Percentiles rank a stretch among this genome's conserved stretches.
Evolutionary conservation across 1,140 invertebrate genomes (phyloP).

Genomic region (Drosophila oshimai): DNA sequence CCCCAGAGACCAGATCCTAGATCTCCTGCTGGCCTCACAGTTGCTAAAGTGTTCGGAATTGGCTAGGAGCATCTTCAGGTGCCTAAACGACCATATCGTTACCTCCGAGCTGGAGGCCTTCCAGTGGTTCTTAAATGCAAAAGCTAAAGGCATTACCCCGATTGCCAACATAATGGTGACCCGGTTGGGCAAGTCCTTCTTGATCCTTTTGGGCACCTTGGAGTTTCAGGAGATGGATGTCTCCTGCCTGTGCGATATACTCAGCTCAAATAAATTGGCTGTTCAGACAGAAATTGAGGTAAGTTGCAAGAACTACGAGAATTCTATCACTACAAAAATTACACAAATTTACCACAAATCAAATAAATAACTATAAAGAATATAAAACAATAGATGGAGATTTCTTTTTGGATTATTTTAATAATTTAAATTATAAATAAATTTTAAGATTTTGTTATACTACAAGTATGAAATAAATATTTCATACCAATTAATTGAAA

Average conservation of each 20-base stretch:
- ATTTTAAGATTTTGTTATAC: too few relatives aligned
- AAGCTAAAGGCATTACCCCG: background rate
- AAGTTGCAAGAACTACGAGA: too few relatives aligned
- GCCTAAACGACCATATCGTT: background rate
- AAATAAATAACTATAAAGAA: too few relatives aligned
- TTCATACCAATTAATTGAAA: too few relatives aligned
- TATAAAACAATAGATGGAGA: too few relatives aligned
- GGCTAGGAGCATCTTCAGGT: background rate
- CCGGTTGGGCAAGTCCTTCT: background rate
- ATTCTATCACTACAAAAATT: background rate
- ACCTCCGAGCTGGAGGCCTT: background rate
- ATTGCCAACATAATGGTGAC: background rate
- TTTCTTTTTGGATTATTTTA: too few relatives aligned
- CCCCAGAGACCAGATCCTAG: background rate
- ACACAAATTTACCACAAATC: too few relatives aligned
- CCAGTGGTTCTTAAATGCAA: background rate
- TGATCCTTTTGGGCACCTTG: background rate
- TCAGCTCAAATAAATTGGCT: background rate
- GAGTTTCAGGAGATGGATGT: background rate
- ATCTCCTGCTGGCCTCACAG: background rate
- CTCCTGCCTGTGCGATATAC: background rate
- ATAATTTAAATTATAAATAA: too few relatives aligned
- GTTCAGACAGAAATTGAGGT: constrained; percentile 5
- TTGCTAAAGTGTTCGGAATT: background rate
- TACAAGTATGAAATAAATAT: too few relatives aligned